Evolutionary conservation across 2,888 invertebrate genomes (phyloP).

Genomic region (Dysmachus trigonus): DNA sequence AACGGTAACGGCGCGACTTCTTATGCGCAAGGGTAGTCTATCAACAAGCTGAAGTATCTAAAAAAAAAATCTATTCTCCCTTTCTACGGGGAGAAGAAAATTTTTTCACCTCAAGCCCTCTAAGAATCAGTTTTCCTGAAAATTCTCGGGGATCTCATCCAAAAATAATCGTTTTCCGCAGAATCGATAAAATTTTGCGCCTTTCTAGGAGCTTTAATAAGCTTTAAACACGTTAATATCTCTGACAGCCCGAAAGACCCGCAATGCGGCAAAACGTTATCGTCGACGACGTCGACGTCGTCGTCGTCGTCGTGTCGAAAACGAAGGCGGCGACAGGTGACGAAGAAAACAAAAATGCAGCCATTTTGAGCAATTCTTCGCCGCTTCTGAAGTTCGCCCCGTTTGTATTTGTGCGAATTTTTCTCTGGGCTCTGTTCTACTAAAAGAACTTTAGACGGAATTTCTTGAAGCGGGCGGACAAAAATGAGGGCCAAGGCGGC

Average conservation of each 20-base stretch:
- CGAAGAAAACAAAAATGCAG: slow-evolving; percentile 51
- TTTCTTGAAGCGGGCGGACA: slow-evolving; percentile 14
- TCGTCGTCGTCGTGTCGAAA: slow-evolving; percentile 46
- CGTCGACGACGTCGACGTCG: slow-evolving; percentile 43
- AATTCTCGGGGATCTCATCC: background rate
- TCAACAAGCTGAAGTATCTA: slow-evolving; percentile 19
- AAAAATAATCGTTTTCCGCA: slow-evolving; percentile 25
- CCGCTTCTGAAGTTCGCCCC: background rate
- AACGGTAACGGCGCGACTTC: background rate
- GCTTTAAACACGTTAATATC: slow-evolving; percentile 38
- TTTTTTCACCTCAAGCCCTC: background rate
- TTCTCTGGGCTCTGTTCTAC: background rate
- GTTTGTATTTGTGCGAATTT: slow-evolving; percentile 6
- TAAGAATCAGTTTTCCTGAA: background rate
- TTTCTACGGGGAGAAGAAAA: background rate
- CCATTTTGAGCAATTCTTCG: slow-evolving; percentile 46
- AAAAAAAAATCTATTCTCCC: background rate
- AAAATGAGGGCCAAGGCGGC: background rate
- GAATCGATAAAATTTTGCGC: slow-evolving; percentile 16
- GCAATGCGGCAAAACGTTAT: slow-evolving; percentile 64
- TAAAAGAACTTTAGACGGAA: background rate
- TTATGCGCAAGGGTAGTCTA: background rate
- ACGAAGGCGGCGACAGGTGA: slow-evolving; percentile 63
- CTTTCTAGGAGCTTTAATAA: slow-evolving; percentile 29
- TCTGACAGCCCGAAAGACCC: slow-evolving; percentile 58